These are phyloP conservation scores for Cancer borealis DNA, from an alignment of 2,888 invertebrate species.

Conservation along the genomic window DNA sequence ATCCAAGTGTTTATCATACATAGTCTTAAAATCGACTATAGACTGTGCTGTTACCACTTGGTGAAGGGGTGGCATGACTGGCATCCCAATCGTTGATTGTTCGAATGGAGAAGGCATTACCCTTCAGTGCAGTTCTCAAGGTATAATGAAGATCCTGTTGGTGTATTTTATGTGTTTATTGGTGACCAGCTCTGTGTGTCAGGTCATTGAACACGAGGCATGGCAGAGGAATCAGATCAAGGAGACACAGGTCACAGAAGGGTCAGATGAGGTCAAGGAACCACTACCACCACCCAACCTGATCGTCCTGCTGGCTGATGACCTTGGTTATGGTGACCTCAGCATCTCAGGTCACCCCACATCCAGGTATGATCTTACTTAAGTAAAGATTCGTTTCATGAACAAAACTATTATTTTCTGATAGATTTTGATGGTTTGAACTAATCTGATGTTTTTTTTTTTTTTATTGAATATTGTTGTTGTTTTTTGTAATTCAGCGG, in stretches of 20 bases:
- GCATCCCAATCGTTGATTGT: too few species aligned
- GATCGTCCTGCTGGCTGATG: conserved; percentile 75
- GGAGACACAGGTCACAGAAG: not conserved
- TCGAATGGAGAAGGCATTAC: too few species aligned
- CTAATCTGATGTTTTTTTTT: too few species aligned
- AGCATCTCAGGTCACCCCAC: conserved; percentile 75
- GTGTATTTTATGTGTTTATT: not conserved
- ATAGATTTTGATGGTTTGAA: not conserved
- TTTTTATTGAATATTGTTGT: too few species aligned
- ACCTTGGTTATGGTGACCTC: conserved; percentile 77
- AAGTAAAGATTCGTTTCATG: not conserved
- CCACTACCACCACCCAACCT: conserved; percentile 70
- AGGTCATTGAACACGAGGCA: not conserved
- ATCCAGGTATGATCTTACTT: conserved; percentile 55
- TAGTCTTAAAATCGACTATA: too few species aligned
- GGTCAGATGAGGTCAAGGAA: not conserved
- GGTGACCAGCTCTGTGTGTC: not conserved
- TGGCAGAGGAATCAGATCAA: not conserved
- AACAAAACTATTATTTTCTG: not conserved
- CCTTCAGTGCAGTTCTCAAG: too few species aligned
- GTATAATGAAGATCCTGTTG: not conserved
- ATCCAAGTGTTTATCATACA: not conserved
- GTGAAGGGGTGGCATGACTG: too few species aligned
- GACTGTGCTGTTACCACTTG: too few species aligned
- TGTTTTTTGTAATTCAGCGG: too few species aligned